Conservation (phyloP, 1,140 invertebrate species). For the Philotrypesis tridentata region DNA sequence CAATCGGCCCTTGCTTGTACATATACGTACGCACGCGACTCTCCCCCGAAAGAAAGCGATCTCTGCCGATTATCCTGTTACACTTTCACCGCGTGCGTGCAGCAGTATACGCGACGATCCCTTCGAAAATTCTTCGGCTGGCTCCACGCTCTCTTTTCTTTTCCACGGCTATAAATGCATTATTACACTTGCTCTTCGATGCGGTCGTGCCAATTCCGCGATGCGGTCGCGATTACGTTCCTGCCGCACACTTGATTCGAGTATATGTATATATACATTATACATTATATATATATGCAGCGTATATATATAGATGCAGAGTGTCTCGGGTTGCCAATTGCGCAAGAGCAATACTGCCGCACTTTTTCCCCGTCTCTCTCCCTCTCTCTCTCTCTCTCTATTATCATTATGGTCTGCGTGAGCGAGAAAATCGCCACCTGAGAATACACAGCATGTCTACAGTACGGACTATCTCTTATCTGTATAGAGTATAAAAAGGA, state of each 20-base stretch:
- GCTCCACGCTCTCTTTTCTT: background rate
- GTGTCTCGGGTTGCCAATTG: background rate
- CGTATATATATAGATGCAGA: background rate
- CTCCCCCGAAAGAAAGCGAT: constrained; percentile 13
- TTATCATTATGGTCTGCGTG: constrained; percentile 1
- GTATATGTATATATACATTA: too few relatives aligned
- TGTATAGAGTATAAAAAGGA: too few relatives aligned
- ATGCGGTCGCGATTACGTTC: background rate
- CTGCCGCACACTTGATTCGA: background rate
- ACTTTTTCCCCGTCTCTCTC: background rate
- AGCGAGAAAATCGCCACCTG: background rate
- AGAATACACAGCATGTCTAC: too few relatives aligned
- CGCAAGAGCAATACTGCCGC: background rate
- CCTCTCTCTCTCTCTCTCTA: too few relatives aligned
- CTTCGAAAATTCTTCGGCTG: background rate
- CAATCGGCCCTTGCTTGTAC: background rate
- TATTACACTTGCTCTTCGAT: too few relatives aligned
- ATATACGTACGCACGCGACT: too few relatives aligned
- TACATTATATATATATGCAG: too few relatives aligned
- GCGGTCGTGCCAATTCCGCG: background rate
- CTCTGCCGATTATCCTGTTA: too few relatives aligned
- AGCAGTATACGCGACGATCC: too few relatives aligned
- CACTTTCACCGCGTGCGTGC: constrained; percentile 1
- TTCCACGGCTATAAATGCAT: background rate
- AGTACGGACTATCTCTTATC: too few relatives aligned